A percentile compares a stretch with the other conserved stretches of the same genome.
These are phyloP conservation scores for Helobdella robusta DNA, from an alignment of 2,888 invertebrate species.

Conservation along the genomic window DNA sequence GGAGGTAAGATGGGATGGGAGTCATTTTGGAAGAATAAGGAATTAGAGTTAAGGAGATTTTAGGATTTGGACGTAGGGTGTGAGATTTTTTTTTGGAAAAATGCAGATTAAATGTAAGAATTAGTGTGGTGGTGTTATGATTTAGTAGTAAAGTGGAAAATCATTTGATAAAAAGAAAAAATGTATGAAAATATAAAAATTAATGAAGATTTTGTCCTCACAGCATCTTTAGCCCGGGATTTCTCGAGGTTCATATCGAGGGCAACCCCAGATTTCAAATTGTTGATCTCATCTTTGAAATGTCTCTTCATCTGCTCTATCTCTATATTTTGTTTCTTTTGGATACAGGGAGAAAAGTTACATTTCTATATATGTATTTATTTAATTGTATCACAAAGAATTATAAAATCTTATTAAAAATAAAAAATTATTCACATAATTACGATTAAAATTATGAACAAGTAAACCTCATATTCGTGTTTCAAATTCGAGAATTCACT, in stretches of 20 bases:
- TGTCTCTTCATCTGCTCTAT: slow-evolving; percentile 40
- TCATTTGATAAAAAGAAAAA: neutral
- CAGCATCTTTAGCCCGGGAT: slow-evolving; percentile 45
- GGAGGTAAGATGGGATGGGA: neutral
- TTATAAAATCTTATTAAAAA: neutral
- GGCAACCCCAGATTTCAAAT: slow-evolving; percentile 42
- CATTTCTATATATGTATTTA: too few species aligned
- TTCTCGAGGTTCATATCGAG: slow-evolving; percentile 48
- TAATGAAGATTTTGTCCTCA: too few species aligned
- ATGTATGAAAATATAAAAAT: neutral
- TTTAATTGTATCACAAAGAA: too few species aligned
- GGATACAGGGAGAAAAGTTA: too few species aligned
- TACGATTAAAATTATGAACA: neutral
- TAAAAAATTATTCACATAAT: neutral
- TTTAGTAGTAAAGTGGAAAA: neutral
- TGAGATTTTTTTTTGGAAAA: neutral
- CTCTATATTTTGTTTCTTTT: slow-evolving; percentile 42
- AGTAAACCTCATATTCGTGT: slow-evolving; percentile 46
- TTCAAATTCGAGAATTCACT: slow-evolving; percentile 47
- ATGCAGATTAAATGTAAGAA: slow-evolving; percentile 7
- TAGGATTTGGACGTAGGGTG: too few species aligned
- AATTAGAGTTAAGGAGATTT: too few species aligned
- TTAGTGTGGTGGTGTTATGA: neutral
- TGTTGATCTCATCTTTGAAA: slow-evolving; percentile 43
- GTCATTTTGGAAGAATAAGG: too few species aligned